Base-by-base conservation (phyloP, 2,888 invertebrate species). In the Himalopsyche kuldschensis region DNA sequence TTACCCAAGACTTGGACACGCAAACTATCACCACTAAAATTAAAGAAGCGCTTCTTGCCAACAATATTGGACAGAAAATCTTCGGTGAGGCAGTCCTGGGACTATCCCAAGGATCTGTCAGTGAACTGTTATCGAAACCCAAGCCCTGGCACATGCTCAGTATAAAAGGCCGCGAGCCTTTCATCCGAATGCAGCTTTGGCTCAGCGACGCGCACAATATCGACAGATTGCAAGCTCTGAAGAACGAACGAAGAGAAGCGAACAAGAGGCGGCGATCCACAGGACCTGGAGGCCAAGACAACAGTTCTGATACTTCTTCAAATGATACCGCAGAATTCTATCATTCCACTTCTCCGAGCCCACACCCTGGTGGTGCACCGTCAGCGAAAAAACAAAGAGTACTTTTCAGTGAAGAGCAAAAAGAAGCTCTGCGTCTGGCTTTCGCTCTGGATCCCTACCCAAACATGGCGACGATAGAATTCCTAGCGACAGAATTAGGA, bases 61-160 rank as follows among this genome's bases (percentile, higher is more conserved):
- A 99, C 90, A 99, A 99, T 89, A 98, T 99, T 87, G 99, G 99
- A 3, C 99, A 99, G 90, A 99, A 99, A 93, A 97, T 98, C 86
- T 99, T 99, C 88, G 99, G 99, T 11, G 99, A 99, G 91, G 98
- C 98, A 0, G 98, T 99, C 4, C 92, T 99, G 17, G 99, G 98
- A 0, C 92, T 99, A 35, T 98, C 98, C 0, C 99, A 99, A 90
- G 99, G 98, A 15, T 98, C 99, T 2, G 99, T 99, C 15, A 98
- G 98, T 88, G 99, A 99, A 90, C 92, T 99, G 85, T 93, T 99
- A 8, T 98, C 98, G 85, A 99, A 99, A 90, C 99, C 99, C 4
- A 99, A 99, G 88, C 99, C 99, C 0, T 99, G 99, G 99, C 98
- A 98, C 89, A 98, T 99, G 98, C 93, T 99, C 81, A 98, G 98